Percentiles rank a stretch among this genome's conserved stretches.
Evolutionary conservation across 2,888 invertebrate genomes (phyloP).

Genomic region (Heliconius erato): DNA sequence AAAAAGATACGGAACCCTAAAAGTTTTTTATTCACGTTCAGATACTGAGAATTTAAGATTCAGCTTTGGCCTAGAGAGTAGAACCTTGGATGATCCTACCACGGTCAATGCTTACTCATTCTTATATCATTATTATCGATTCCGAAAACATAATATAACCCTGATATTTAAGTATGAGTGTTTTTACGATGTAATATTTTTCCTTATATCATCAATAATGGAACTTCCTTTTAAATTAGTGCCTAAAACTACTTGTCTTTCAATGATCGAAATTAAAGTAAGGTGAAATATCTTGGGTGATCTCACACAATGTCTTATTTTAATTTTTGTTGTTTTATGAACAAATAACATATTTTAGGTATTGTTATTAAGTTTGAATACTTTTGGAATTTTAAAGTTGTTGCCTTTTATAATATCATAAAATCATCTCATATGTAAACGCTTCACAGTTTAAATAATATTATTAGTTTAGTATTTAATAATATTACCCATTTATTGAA

Average conservation of each 20-base stretch:
- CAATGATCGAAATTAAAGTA: no score
- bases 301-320: neutral
- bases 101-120: slow-evolving; percentile 45
- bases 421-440: no score
- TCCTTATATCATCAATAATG: neutral
- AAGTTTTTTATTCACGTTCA: neutral
- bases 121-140: slow-evolving; percentile 39
- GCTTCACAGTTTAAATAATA: neutral
- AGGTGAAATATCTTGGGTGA: no score
- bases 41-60: slow-evolving; percentile 2
- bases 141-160: slow-evolving; percentile 46
- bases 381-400: no score
- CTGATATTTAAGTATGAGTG: slow-evolving; percentile 35
- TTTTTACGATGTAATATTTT: slow-evolving; percentile 7
- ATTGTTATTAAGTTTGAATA: no score
- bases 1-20: no score
- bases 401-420: no score
- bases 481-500: no score
- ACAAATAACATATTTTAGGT: no score
- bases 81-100: slow-evolving; percentile 32
- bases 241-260: neutral
- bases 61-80: slow-evolving; percentile 17
- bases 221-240: neutral
- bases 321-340: neutral
- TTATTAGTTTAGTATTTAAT: no score